phyloP scores from a whole-genome alignment of 2,797 vertebrate genomes.

The Mormyrops attenuatus region DNA sequence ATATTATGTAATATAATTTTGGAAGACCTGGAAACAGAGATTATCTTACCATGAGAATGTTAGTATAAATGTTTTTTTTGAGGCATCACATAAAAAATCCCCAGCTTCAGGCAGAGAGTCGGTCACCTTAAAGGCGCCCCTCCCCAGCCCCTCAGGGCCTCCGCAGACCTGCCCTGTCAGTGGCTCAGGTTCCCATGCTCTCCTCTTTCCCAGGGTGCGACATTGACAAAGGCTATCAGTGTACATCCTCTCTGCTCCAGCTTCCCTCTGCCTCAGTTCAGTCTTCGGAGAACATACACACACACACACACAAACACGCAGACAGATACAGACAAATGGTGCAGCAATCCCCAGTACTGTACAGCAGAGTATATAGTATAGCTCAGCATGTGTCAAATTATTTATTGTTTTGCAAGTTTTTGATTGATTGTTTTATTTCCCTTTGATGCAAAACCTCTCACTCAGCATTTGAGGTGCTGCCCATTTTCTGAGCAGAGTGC shows the following conservation, averaged over 20 bases:
- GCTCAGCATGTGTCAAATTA: not conserved
- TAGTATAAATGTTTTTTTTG: not conserved
- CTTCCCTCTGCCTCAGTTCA: not conserved
- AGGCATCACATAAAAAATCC: not conserved
- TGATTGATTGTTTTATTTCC: not conserved
- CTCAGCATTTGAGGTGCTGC: not conserved
- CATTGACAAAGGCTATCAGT: not conserved
- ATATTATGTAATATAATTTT: not conserved
- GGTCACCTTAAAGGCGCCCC: not conserved
- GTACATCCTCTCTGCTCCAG: not conserved
- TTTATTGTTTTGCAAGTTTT: not conserved
- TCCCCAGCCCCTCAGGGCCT: not conserved
- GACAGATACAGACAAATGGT: not conserved
- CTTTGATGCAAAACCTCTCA: not conserved
- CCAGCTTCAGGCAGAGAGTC: not conserved
- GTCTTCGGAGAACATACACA: not conserved
- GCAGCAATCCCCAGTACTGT: not conserved
- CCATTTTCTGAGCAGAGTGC: not conserved
- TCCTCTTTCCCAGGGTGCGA: not conserved
- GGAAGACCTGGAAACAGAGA: not conserved
- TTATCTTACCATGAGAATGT: not conserved
- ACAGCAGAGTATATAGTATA: not conserved
- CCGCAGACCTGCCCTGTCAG: not conserved
- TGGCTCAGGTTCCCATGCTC: not conserved
- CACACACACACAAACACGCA: not conserved